These are phyloP conservation scores for Euschistus heros DNA, from an alignment of 1,140 invertebrate species.

Conservation along the genomic window DNA sequence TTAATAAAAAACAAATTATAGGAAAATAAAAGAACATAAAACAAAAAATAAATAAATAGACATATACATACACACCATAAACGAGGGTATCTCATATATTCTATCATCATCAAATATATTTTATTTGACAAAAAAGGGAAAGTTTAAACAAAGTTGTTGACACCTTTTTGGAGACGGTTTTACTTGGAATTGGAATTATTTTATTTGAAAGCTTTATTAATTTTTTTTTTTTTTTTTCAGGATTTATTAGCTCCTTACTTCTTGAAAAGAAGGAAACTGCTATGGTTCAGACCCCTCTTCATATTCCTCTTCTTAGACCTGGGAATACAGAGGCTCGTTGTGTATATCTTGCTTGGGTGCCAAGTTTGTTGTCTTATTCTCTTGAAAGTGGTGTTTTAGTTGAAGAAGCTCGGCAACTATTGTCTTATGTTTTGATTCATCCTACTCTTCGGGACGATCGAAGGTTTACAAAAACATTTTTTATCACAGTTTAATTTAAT, in stretches of 20 bases:
- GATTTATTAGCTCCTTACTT: constrained; percentile 43
- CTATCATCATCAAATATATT: too few relatives aligned
- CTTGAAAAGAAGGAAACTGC: constrained; percentile 54
- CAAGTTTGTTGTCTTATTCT: constrained; percentile 51
- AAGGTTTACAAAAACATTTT: neutral
- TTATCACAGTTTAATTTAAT: too few relatives aligned
- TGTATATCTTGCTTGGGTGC: constrained; percentile 56
- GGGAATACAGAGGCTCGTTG: constrained; percentile 71
- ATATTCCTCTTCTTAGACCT: constrained; percentile 71
- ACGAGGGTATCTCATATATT: too few relatives aligned
- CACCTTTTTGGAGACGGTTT: too few relatives aligned
- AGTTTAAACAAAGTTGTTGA: too few relatives aligned
- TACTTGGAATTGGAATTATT: too few relatives aligned
- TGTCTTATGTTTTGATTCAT: constrained; percentile 86
- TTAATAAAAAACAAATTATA: too few relatives aligned
- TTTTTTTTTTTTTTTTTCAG: constrained; percentile 34
- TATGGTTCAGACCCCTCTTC: constrained; percentile 57
- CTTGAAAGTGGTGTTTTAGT: constrained; percentile 51
- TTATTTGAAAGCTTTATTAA: too few relatives aligned
- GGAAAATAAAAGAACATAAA: too few relatives aligned
- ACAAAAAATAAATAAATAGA: too few relatives aligned
- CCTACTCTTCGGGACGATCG: constrained; percentile 81
- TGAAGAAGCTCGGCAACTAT: constrained; percentile 58
- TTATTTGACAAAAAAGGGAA: too few relatives aligned
- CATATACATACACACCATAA: too few relatives aligned